Base-by-base conservation (phyloP, 2,113 vertebrate genomes). In the Otocyon megalotis region DNA sequence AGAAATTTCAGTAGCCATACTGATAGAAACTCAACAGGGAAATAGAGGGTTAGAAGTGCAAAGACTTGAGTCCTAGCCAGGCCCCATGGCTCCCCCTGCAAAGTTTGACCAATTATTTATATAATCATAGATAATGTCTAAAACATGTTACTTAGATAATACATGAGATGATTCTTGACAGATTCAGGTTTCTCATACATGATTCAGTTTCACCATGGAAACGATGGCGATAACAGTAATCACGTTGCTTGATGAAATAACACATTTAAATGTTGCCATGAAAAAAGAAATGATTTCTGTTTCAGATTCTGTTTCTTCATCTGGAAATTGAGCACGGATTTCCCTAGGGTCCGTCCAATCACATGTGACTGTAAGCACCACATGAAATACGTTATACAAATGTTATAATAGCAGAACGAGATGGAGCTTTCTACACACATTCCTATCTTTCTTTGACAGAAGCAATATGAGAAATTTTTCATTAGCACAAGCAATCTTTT, bases 291-390 rank as follows among this genome's bases (percentile, higher is more conserved):
- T 6, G 19, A 72, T 89, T 94, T 87, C 28, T 88, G n/a, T 58
- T 94, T 74, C 60, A 30, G 81, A 76, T 28, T 85, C 72, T 83
- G 54, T 58, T 91, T 87, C 56, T 95, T 93, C 80, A 88, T 50
- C 60, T 80, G 72, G 43, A 97, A 95, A 90, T 12, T 69, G 77
- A 87, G 30, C 20, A 53, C 12, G 28, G 50, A 77, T 94, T 76
- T 84, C 53, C 94, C 69, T 94, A 37, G 60, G 32, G 22, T 17
- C 17, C 5, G 56, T 67, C 37, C 56, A 24, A 71, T 60, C 62
- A 26, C 37, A 53, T 12, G 24, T 50, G 71, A 90, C 53, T 37
- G 35, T 69, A 80, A 69, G 48, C 28, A 32, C 58, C 63, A 22
- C n/a, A 53, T 74, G 22, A 43, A 83, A 84, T 71, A 37, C 5